Conservation (phyloP, 2,888 invertebrate species). For the Drosophila suboccidentalis region DNA sequence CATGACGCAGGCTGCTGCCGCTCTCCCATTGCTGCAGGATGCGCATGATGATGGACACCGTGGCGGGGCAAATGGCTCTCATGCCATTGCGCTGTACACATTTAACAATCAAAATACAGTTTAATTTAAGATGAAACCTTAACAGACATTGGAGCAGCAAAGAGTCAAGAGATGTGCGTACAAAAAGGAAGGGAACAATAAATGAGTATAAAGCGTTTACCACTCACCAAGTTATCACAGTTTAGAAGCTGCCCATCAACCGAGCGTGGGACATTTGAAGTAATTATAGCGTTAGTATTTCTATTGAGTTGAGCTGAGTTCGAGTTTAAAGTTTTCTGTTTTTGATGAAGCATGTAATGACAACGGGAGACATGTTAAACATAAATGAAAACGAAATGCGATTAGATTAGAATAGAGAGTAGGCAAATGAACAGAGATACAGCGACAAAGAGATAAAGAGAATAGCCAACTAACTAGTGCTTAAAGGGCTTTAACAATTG, state of each 20-base stretch:
- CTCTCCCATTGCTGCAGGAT: constrained; percentile 86
- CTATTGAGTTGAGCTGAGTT: constrained; percentile 67
- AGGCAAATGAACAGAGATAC: constrained; percentile 46
- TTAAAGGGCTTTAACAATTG: constrained; percentile 5
- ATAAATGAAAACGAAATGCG: constrained; percentile 41
- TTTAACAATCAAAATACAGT: constrained; percentile 7
- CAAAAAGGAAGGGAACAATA: constrained; percentile 30
- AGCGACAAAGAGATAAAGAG: background rate
- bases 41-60: constrained; percentile 87
- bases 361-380: constrained; percentile 26
- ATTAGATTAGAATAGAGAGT: constrained; percentile 34
- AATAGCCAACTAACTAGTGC: constrained; percentile 24
- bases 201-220: constrained; percentile 49
- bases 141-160: background rate
- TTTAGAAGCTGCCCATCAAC: constrained; percentile 85
- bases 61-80: constrained; percentile 88
- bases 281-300: constrained; percentile 82
- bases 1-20: constrained; percentile 84
- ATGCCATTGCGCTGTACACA: constrained; percentile 87
- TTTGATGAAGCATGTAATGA: constrained; percentile 33
- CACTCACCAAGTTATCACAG: constrained; percentile 86
- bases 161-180: constrained; percentile 11
- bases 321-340: constrained; percentile 84
- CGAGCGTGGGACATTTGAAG: constrained; percentile 83
- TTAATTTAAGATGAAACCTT: background rate